A percentile compares a stretch with the other conserved stretches of the same genome.
Evolutionary conservation across 2,888 invertebrate genomes (phyloP).

Genomic region (Xestia sexstrigata): DNA sequence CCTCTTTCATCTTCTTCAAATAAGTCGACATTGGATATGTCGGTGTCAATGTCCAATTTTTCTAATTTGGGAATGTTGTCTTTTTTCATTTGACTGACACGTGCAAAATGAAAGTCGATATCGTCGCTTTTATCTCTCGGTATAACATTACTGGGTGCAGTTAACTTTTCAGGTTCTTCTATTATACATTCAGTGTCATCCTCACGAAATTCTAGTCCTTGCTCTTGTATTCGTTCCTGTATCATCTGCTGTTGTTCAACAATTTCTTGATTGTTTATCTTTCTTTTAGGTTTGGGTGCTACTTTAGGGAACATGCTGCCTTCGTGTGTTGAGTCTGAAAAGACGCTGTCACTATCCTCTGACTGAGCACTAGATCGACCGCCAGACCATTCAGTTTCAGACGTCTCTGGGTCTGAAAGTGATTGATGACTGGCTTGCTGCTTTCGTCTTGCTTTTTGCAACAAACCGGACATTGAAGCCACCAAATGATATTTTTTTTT

Average conservation of each 20-base stretch:
- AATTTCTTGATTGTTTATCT: conserved; percentile 88
- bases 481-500: conserved; percentile 96
- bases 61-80: conserved; percentile 87
- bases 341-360: conserved; percentile 94
- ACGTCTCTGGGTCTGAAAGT: conserved; percentile 94
- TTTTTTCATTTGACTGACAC: conserved; percentile 89
- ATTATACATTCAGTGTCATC: conserved; percentile 80
- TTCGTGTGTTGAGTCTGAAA: conserved; percentile 93
- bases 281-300: conserved; percentile 84
- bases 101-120: conserved; percentile 89
- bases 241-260: conserved; percentile 88
- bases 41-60: conserved; percentile 91
- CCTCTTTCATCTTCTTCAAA: conserved; percentile 92
- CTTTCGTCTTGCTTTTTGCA: conserved; percentile 95
- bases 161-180: conserved; percentile 83
- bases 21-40: conserved; percentile 90
- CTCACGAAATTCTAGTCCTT: conserved; percentile 82
- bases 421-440: conserved; percentile 92
- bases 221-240: conserved; percentile 86
- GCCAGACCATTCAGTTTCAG: conserved; percentile 93
- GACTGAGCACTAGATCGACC: conserved; percentile 93
- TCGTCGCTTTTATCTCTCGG: conserved; percentile 89
- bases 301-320: conserved; percentile 92
- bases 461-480: conserved; percentile 95
- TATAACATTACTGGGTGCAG: conserved; percentile 69